phyloP scores from a whole-genome alignment of 2,888 invertebrate genomes.

The Epinotia bilunana region DNA sequence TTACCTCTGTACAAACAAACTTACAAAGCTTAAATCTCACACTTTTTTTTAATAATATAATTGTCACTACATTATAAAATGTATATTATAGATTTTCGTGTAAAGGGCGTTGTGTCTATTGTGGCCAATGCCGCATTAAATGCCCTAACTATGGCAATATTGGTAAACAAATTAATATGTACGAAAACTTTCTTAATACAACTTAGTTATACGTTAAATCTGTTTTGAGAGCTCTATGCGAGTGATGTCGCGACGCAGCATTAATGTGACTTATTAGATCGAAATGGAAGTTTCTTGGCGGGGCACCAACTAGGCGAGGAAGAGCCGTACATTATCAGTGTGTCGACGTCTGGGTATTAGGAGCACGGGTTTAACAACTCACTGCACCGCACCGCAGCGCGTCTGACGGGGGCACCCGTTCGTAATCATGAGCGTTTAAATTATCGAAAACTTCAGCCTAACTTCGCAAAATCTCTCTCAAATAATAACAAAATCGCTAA shows the following conservation, averaged over 20 bases:
- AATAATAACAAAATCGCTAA: no score
- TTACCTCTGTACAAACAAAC: no score
- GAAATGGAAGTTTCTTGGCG: conserved; percentile 52
- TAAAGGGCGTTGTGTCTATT: no score
- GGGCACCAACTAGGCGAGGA: conserved; percentile 44
- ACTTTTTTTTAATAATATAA: no score
- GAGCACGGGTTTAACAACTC: neutral
- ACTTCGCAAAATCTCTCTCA: no score
- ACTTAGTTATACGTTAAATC: conserved; percentile 4
- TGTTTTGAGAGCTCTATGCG: conserved; percentile 13
- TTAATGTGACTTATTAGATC: conserved; percentile 56
- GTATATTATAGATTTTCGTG: no score
- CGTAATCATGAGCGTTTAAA: neutral
- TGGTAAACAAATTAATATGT: no score
- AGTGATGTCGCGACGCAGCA: conserved; percentile 43
- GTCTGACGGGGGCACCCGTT: neutral
- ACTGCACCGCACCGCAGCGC: neutral
- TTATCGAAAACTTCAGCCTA: neutral
- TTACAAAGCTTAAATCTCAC: no score
- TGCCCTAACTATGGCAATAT: no score
- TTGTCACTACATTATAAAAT: no score
- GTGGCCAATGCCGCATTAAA: no score
- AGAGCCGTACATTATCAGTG: conserved; percentile 11
- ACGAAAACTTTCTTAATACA: conserved; percentile 2
- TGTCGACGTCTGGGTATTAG: conserved; percentile 27